Conservation (phyloP, 2,888 invertebrate species). For the Drosophila crucigera region DNA sequence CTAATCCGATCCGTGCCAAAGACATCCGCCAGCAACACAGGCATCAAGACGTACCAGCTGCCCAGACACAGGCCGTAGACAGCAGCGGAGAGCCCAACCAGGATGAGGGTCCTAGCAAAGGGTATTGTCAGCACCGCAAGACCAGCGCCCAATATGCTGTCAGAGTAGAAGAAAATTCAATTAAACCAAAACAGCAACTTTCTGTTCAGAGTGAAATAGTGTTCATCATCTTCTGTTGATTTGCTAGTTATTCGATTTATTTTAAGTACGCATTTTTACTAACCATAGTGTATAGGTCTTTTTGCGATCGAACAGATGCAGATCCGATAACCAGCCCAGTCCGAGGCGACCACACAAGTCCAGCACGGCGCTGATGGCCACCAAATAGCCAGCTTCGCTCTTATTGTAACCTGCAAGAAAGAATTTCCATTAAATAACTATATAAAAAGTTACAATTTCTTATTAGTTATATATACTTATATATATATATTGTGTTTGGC, state of each 20-base stretch:
- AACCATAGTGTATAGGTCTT: conserved; percentile 91
- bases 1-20: conserved; percentile 91
- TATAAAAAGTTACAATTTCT: background rate
- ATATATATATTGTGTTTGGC: too few relatives aligned
- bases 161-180: conserved; percentile 38
- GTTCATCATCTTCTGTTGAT: background rate
- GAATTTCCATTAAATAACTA: background rate
- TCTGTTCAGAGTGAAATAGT: background rate
- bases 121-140: conserved; percentile 89
- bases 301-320: conserved; percentile 89
- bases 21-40: conserved; percentile 90
- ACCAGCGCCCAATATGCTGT: conserved; percentile 90
- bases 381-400: conserved; percentile 88
- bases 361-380: conserved; percentile 90
- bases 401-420: conserved; percentile 82
- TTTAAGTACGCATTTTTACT: conserved; percentile 22
- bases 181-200: background rate
- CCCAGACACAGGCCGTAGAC: conserved; percentile 91
- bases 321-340: conserved; percentile 90
- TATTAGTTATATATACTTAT: background rate
- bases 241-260: background rate
- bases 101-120: conserved; percentile 88
- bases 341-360: conserved; percentile 90
- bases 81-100: conserved; percentile 89
- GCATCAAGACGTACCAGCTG: conserved; percentile 91